phyloP scores from a whole-genome alignment of 2,888 invertebrate genomes.

The Drosophila gaucha region DNA sequence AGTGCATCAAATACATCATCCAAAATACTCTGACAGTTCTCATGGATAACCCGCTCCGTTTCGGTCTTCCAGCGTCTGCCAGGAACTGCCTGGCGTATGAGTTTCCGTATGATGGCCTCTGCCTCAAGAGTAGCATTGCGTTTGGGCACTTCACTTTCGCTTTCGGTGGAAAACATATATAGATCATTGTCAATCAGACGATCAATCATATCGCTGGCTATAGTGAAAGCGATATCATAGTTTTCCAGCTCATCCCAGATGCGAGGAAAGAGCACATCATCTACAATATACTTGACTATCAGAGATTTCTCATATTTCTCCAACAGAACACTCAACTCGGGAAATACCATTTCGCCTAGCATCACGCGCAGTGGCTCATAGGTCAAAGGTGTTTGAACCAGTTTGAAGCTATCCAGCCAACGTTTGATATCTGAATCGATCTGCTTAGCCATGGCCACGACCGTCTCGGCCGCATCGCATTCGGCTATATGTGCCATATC shows the following conservation, averaged over 20 bases:
- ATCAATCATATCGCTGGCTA: constrained; percentile 70
- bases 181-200: constrained; percentile 77
- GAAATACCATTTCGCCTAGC: constrained; percentile 61
- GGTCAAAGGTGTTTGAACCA: constrained; percentile 70
- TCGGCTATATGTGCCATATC: constrained; percentile 87
- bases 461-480: constrained; percentile 86
- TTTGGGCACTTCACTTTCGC: constrained; percentile 46
- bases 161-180: constrained; percentile 66
- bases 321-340: constrained; percentile 50
- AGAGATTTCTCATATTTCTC: constrained; percentile 52
- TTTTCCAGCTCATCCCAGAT: constrained; percentile 84
- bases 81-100: constrained; percentile 74
- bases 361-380: constrained; percentile 60
- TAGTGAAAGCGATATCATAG: constrained; percentile 58
- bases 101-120: constrained; percentile 71
- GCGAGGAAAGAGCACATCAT: constrained; percentile 84
- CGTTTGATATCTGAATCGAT: constrained; percentile 86
- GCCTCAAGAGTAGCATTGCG: constrained; percentile 58
- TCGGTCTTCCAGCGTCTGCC: constrained; percentile 76
- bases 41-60: constrained; percentile 66
- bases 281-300: constrained; percentile 64
- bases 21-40: constrained; percentile 65
- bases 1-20: constrained; percentile 61
- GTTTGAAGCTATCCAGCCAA: constrained; percentile 68
- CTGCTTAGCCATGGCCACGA: constrained; percentile 86